Percentiles rank a stretch among this genome's conserved stretches.
These are phyloP conservation scores for Pocota personata DNA, from an alignment of 2,888 invertebrate genomes.

Conservation along the genomic window DNA sequence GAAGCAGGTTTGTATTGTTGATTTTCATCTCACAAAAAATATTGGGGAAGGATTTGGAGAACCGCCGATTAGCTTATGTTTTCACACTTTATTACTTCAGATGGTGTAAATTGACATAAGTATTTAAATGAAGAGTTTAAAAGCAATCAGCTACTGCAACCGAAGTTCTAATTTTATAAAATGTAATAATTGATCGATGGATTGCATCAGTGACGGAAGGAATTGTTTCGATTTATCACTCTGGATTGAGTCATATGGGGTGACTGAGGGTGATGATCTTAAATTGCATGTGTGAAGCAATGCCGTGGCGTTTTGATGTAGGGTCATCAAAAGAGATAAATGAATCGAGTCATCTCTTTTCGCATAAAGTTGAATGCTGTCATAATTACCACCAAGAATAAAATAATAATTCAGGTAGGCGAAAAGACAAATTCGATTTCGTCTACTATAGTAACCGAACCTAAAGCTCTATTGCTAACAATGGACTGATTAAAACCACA, in stretches of 20 bases:
- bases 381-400: background rate
- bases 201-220: background rate
- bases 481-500: no score
- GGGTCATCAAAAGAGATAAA: background rate
- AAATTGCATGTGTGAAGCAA: background rate
- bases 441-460: no score
- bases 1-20: slow-evolving; percentile 35
- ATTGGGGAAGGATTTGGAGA: slow-evolving; percentile 35
- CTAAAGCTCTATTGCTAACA: no score
- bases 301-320: background rate
- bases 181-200: background rate
- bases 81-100: slow-evolving; percentile 21
- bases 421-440: no score
- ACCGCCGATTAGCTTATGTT: slow-evolving; percentile 51
- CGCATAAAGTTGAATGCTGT: background rate
- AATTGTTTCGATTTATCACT: background rate
- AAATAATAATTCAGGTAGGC: background rate
- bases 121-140: slow-evolving; percentile 9
- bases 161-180: slow-evolving; percentile 2
- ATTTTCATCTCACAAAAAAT: background rate
- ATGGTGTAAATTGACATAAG: slow-evolving; percentile 9
- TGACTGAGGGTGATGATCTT: slow-evolving; percentile 22
- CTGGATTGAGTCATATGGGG: background rate
- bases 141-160: slow-evolving; percentile 5
- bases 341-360: background rate